Conservation (phyloP, 1,140 invertebrate genomes). For the Macrotrachela quadricornifera region DNA sequence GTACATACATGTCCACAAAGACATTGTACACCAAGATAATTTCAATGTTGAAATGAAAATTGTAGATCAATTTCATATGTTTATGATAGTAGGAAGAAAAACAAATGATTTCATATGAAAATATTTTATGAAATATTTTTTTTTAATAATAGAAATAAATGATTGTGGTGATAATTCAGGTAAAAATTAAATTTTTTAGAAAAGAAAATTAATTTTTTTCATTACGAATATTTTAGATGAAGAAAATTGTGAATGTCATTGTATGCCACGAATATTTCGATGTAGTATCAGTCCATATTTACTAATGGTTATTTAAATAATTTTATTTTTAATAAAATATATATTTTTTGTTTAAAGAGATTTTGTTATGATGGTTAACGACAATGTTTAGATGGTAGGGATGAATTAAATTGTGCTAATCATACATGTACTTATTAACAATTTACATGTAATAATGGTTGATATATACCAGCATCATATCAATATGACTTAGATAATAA, state of each 20-base stretch:
- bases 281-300: too few species aligned
- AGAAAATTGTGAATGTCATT: too few species aligned
- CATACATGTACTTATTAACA: constrained; percentile 64
- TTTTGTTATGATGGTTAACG: constrained; percentile 65
- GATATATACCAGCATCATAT: constrained; percentile 56
- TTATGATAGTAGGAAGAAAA: constrained; percentile 49
- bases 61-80: constrained; percentile 65
- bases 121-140: too few species aligned
- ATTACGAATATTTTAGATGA: too few species aligned
- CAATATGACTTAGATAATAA: constrained; percentile 40
- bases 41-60: constrained; percentile 77
- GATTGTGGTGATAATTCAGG: constrained; percentile 58
- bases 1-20: constrained; percentile 29
- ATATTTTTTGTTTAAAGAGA: too few species aligned
- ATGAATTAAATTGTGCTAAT: constrained; percentile 42
- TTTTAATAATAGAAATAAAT: constrained; percentile 34
- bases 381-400: constrained; percentile 80
- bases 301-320: too few species aligned
- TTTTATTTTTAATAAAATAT: too few species aligned
- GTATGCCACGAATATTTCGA: too few species aligned
- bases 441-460: constrained; percentile 69
- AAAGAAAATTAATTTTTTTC: too few species aligned
- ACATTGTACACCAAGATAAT: constrained; percentile 53
- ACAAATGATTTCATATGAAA: too few species aligned
- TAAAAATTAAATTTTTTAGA: too few species aligned